Evolutionary conservation across 2,113 vertebrate species (phyloP).

Genomic region (Thermophis baileyi): DNA sequence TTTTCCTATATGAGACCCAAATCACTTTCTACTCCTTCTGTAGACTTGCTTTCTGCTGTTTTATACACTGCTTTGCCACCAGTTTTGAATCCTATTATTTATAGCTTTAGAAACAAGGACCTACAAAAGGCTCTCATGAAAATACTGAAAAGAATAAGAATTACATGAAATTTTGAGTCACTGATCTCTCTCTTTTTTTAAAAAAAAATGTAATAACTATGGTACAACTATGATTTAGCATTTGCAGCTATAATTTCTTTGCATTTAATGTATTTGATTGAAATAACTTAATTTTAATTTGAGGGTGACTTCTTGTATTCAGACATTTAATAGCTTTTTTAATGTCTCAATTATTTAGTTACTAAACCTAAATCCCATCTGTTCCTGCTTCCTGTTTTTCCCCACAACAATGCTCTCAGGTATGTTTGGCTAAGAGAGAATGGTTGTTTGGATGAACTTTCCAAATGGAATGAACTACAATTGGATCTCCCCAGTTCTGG

Average conservation of each 20-base stretch:
- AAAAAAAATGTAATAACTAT: not conserved
- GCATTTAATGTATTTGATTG: not conserved
- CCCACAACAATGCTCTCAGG: not conserved
- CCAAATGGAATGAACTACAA: not conserved
- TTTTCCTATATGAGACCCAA: constrained; percentile 4
- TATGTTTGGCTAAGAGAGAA: not conserved
- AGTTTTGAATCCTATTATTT: constrained; percentile 10
- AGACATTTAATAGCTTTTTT: not conserved
- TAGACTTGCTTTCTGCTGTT: not conserved
- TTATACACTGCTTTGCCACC: constrained; percentile 4
- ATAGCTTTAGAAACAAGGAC: constrained; percentile 1
- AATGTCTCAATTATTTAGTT: not conserved
- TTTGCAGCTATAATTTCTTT: not conserved
- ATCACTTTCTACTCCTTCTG: not conserved
- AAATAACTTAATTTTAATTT: not conserved
- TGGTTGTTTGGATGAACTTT: not conserved
- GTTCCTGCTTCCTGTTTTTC: not conserved
- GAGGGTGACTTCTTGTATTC: not conserved
- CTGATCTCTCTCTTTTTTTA: not conserved
- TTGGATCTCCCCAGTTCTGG: not conserved
- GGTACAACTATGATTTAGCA: not conserved
- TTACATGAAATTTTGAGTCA: not conserved
- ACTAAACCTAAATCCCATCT: not conserved
- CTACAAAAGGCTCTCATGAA: not conserved
- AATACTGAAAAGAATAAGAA: not conserved